Percentiles rank a stretch among this genome's conserved stretches.
Conservation (phyloP, 1,140 invertebrate genomes). For the Anagrus nilaparvatae region DNA sequence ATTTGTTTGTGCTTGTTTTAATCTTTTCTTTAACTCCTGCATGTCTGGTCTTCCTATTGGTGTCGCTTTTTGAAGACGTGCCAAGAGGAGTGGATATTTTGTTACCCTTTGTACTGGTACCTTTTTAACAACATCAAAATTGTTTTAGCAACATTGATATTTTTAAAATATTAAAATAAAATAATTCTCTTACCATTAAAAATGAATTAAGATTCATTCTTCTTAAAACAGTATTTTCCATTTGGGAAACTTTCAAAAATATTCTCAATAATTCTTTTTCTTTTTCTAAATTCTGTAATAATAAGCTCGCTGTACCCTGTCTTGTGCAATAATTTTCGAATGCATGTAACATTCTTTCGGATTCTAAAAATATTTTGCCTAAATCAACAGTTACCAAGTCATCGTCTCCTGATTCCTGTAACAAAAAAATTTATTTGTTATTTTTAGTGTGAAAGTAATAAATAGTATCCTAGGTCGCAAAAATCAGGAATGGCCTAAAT, state of each 20-base stretch:
- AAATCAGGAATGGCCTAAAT: too few species aligned
- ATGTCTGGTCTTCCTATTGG: constrained; percentile 48
- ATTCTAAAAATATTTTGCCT: constrained; percentile 82
- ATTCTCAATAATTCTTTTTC: constrained; percentile 91
- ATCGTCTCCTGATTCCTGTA: constrained; percentile 51
- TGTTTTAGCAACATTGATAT: neutral
- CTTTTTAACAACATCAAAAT: constrained; percentile 42
- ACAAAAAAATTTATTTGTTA: constrained; percentile 4
- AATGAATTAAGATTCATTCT: constrained; percentile 96
- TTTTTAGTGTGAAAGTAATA: neutral
- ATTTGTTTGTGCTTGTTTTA: constrained; percentile 79
- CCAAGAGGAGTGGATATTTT: constrained; percentile 86
- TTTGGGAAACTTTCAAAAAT: constrained; percentile 90
- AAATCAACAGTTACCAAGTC: constrained; percentile 84
- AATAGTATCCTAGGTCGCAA: too few species aligned
- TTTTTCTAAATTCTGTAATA: constrained; percentile 85
- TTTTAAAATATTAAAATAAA: neutral
- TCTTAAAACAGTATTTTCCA: constrained; percentile 86
- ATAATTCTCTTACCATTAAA: constrained; percentile 63
- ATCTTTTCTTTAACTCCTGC: constrained; percentile 63
- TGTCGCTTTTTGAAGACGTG: constrained; percentile 84
- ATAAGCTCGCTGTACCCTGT: constrained; percentile 77
- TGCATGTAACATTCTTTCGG: constrained; percentile 84
- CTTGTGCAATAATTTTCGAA: constrained; percentile 92
- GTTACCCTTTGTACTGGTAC: constrained; percentile 82